Evolutionary conservation across 2,113 vertebrate genomes (phyloP).

Genomic region (Psittacula cyanocephala): DNA sequence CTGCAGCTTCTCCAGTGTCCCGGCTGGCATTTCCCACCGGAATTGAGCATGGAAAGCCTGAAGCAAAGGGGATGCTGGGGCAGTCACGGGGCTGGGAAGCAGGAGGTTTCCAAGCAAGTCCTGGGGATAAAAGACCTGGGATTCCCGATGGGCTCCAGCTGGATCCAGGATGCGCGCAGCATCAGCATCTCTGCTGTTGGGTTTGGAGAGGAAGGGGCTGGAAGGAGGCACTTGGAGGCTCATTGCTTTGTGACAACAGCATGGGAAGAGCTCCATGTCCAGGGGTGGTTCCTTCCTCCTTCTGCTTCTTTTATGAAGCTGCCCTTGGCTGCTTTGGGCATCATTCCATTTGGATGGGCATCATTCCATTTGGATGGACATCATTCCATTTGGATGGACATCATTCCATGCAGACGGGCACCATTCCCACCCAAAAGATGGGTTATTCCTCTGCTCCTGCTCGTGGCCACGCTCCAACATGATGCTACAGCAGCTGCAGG

Average conservation of each 20-base stretch:
- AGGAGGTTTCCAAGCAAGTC: neutral
- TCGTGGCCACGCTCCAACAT: neutral
- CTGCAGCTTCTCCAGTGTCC: neutral
- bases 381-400: neutral
- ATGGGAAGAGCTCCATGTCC: neutral
- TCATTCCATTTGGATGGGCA: neutral
- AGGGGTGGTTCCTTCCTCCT: neutral
- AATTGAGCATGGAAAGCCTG: neutral
- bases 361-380: neutral
- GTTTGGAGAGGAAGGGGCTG: neutral
- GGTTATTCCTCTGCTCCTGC: neutral
- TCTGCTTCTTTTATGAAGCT: neutral
- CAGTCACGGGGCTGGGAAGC: neutral
- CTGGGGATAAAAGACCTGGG: neutral
- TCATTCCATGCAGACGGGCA: too few species aligned
- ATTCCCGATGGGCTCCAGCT: neutral
- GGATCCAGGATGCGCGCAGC: neutral
- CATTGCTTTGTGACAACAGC: accelerated
- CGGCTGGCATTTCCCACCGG: neutral
- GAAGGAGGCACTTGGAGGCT: neutral
- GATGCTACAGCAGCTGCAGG: neutral
- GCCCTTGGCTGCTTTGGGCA: neutral
- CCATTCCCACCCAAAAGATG: neutral
- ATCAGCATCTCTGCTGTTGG: neutral
- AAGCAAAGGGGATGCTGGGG: neutral